These are phyloP conservation scores for Plutomurus gul DNA, from an alignment of 1,140 invertebrate genomes.

Conservation along the genomic window DNA sequence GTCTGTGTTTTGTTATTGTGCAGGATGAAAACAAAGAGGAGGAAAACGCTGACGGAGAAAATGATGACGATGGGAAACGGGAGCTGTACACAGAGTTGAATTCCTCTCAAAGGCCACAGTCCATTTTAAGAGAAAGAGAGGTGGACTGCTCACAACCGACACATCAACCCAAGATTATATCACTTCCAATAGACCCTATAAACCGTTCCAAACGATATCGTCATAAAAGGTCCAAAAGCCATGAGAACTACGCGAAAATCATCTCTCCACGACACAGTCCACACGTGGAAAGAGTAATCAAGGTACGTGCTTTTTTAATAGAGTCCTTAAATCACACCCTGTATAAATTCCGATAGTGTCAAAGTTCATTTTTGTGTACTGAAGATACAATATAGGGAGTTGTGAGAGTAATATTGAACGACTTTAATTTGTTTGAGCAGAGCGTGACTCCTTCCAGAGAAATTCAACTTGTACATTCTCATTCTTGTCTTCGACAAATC, in stretches of 20 bases:
- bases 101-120: conserved; percentile 44
- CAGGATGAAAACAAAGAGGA: background rate
- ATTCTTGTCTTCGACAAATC: background rate
- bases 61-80: background rate
- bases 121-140: conserved; percentile 41
- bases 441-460: conserved; percentile 36
- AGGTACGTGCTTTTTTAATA: too few species aligned
- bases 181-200: conserved; percentile 28
- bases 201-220: conserved; percentile 43
- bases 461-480: conserved; percentile 14
- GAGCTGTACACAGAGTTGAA: conserved; percentile 49
- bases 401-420: background rate
- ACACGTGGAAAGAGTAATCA: conserved; percentile 44
- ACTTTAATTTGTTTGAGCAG: background rate
- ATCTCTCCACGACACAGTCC: conserved; percentile 44
- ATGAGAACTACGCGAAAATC: conserved; percentile 52
- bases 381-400: background rate
- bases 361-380: too few species aligned
- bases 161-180: conserved; percentile 28
- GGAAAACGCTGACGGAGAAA: background rate
- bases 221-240: conserved; percentile 52
- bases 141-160: background rate
- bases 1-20: background rate
- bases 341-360: background rate
- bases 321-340: too few species aligned